phyloP scores from a whole-genome alignment of 2,888 invertebrate species.

The Pecten maximus region DNA sequence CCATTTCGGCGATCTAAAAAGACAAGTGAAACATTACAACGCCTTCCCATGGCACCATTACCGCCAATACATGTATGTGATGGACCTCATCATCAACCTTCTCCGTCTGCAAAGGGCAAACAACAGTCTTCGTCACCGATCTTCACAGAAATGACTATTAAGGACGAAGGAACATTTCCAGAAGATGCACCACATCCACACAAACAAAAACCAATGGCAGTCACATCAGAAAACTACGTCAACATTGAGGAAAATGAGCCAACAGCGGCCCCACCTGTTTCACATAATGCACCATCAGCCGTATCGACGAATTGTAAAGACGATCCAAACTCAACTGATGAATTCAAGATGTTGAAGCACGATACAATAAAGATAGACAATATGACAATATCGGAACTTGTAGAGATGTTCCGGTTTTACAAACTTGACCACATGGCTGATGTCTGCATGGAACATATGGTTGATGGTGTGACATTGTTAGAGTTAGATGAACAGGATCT shows the following conservation, averaged over 20 bases:
- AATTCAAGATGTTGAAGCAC: background rate
- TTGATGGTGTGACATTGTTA: background rate
- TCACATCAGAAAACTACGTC: too few relatives aligned
- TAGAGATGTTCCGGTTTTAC: background rate
- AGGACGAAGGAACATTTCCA: background rate
- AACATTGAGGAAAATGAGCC: too few relatives aligned
- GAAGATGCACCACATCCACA: too few relatives aligned
- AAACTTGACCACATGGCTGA: background rate
- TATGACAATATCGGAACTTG: background rate
- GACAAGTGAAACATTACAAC: background rate
- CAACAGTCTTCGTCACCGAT: background rate
- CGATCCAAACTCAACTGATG: background rate
- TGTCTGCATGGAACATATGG: background rate
- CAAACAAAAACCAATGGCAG: too few relatives aligned
- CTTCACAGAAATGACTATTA: background rate
- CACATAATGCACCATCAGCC: background rate
- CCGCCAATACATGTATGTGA: background rate
- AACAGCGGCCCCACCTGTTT: too few relatives aligned
- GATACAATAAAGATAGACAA: background rate
- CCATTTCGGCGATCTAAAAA: background rate
- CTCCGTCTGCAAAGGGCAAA: background rate
- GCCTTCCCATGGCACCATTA: background rate
- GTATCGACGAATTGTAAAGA: too few relatives aligned
- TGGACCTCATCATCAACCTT: background rate
- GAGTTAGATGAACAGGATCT: background rate